A percentile compares a stretch with the other conserved stretches of the same genome.
Conservation (phyloP, 2,113 vertebrate genomes). For the Amazona guildingii region DNA sequence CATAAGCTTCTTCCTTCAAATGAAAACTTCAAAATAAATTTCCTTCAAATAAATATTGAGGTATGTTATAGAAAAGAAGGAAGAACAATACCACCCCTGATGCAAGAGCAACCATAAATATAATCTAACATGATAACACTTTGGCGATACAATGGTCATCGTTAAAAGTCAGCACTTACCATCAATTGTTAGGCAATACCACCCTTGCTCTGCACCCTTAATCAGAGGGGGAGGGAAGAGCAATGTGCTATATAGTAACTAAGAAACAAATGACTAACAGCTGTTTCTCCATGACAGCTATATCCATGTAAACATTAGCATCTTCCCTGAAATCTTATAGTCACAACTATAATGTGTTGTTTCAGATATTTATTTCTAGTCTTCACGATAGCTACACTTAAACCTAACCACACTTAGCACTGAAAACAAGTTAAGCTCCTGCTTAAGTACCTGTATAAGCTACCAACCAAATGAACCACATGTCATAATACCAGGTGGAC, state of each 20-base stretch:
- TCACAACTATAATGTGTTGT: background rate
- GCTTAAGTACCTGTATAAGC: background rate
- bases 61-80: background rate
- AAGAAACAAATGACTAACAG: background rate
- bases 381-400: background rate
- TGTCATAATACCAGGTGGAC: background rate
- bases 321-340: background rate
- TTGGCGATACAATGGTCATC: background rate
- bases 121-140: background rate
- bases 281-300: background rate
- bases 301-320: background rate
- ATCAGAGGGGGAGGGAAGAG: background rate
- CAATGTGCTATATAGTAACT: background rate
- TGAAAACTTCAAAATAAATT: background rate
- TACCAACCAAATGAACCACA: background rate
- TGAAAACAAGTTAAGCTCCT: background rate
- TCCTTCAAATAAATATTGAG: background rate
- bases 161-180: background rate
- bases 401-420: background rate
- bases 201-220: background rate
- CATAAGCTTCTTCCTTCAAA: background rate
- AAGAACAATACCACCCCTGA: background rate
- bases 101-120: background rate
- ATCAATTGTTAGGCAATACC: background rate
- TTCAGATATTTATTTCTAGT: background rate